These are phyloP conservation scores for Bothrops jararaca DNA, from an alignment of 2,113 vertebrate genomes.

Conservation along the genomic window DNA sequence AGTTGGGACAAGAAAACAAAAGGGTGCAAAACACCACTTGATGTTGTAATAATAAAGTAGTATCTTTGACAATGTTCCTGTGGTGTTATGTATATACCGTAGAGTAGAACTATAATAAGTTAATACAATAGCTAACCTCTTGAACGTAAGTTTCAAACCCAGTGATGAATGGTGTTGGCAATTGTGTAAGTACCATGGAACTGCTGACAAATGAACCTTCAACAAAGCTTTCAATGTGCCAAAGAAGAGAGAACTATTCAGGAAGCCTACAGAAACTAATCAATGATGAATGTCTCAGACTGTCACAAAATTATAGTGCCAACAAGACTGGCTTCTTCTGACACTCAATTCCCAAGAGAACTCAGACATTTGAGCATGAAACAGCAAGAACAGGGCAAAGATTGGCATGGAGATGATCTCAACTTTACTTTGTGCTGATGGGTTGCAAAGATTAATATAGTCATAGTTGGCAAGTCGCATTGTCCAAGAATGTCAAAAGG, in stretches of 20 bases:
- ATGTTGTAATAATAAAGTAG: neutral
- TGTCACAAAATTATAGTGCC: neutral
- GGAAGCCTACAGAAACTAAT: neutral
- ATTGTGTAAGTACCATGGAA: neutral
- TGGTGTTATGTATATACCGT: neutral
- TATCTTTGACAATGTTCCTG: neutral
- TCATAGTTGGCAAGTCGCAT: neutral
- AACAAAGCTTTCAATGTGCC: neutral
- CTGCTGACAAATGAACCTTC: neutral
- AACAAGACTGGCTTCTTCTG: neutral
- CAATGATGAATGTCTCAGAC: neutral
- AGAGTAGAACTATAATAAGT: neutral
- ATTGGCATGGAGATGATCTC: neutral
- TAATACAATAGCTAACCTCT: neutral
- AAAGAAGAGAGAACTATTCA: neutral
- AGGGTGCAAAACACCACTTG: neutral
- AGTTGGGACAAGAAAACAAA: neutral
- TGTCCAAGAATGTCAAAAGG: neutral
- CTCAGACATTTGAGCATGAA: neutral
- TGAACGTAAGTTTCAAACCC: neutral
- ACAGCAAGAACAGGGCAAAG: neutral
- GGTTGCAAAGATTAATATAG: neutral
- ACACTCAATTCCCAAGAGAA: neutral
- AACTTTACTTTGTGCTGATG: neutral
- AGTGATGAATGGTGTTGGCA: neutral